These are phyloP conservation scores for Orchesellides sinensis DNA, from an alignment of 2,888 invertebrate species.

Conservation along the genomic window DNA sequence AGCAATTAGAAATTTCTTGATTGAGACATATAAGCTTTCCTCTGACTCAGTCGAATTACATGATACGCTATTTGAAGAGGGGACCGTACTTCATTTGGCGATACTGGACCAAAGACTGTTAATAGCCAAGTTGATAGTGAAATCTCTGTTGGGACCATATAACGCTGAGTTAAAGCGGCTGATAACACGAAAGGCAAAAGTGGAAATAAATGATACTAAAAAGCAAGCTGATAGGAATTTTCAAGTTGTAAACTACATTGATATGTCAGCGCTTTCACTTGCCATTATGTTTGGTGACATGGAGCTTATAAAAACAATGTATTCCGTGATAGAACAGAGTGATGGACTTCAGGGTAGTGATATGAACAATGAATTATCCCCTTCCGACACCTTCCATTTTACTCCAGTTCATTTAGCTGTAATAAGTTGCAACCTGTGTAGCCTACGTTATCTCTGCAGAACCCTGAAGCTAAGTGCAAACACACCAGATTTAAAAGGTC, in stretches of 20 bases:
- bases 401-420: constrained; percentile 29
- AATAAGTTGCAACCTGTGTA: constrained; percentile 20
- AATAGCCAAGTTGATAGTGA: constrained; percentile 23
- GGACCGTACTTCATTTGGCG: constrained; percentile 15
- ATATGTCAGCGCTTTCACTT: constrained; percentile 22
- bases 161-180: background rate
- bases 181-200: constrained; percentile 16
- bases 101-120: constrained; percentile 19
- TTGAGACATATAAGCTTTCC: too few relatives aligned
- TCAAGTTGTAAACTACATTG: background rate
- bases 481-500: background rate
- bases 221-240: background rate
- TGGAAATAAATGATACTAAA: constrained; percentile 5
- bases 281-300: constrained; percentile 33
- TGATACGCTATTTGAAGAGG: too few relatives aligned
- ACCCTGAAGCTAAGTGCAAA: background rate
- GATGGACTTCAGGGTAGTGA: background rate
- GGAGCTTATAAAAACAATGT: constrained; percentile 19
- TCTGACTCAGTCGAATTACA: too few relatives aligned
- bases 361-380: background rate
- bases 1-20: too few relatives aligned
- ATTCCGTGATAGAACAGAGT: background rate
- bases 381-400: background rate
- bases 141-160: background rate
- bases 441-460: background rate